Evolutionary conservation across 2,888 invertebrate genomes (phyloP).

Genomic region (Drosophila hamatofila): DNA sequence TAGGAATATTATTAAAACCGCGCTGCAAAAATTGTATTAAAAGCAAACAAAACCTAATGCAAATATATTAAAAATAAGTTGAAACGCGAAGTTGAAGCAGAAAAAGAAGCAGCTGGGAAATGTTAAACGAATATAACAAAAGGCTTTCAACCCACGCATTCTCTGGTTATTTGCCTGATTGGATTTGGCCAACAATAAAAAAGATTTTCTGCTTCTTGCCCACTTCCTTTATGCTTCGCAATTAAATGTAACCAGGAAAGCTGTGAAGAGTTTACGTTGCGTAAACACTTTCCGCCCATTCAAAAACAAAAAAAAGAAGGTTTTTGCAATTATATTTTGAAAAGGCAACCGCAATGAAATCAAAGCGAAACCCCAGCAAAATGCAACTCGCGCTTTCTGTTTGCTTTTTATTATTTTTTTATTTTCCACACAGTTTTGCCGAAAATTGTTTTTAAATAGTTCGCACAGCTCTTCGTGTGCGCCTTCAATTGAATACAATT

Average conservation of each 20-base stretch:
- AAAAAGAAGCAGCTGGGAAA: not conserved
- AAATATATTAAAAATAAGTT: conserved; percentile 71
- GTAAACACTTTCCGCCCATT: conserved; percentile 39
- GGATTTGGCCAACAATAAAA: conserved; percentile 37
- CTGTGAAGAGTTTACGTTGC: conserved; percentile 28
- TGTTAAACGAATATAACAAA: conserved; percentile 55
- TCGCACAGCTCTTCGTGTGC: conserved; percentile 42
- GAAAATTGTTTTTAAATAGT: conserved; percentile 76
- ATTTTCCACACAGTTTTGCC: not conserved
- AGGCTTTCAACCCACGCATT: conserved; percentile 49
- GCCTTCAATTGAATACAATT: conserved; percentile 60
- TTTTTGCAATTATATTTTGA: conserved; percentile 57
- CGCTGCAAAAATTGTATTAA: conserved; percentile 42
- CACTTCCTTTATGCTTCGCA: conserved; percentile 36
- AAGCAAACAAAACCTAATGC: conserved; percentile 54
- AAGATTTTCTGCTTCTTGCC: conserved; percentile 17
- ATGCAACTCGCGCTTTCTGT: conserved; percentile 33
- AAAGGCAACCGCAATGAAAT: conserved; percentile 33
- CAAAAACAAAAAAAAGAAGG: conserved; percentile 9
- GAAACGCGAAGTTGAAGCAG: not conserved
- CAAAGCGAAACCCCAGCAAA: conserved; percentile 26
- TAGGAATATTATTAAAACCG: conserved; percentile 58
- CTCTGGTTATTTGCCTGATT: conserved; percentile 61
- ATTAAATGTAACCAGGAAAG: conserved; percentile 49
- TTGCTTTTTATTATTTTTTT: not conserved